Evolutionary conservation across 2,797 vertebrate species (phyloP), one percentile per base, ranked within the genome.

Genomic region (Carapus acus): DNA sequence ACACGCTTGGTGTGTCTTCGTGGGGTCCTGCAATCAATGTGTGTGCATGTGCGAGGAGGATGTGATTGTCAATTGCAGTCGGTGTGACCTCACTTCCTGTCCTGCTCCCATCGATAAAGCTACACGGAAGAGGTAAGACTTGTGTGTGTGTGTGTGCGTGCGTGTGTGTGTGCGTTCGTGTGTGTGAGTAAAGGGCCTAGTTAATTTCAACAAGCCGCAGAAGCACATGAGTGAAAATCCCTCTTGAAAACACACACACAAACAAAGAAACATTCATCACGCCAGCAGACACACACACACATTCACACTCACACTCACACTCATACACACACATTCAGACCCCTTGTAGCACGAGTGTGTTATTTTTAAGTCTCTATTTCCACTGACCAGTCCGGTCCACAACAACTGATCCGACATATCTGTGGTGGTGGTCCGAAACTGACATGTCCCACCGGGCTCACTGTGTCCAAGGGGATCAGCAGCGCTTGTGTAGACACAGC

Each of bases 291-390:
- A 54, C 7, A 53, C 19, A 50, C 34, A 13, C 34, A 13, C 2
- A 53, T 13, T 18, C 43, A 39, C 42, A 19, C 41, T 36, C 41
- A 44, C 40, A 38, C 52, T 36, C 14, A n/a, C 13, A 16, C 16
- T 23, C 13, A 16, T 33, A 62, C 47, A 41, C 14, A 9, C 34
- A 45, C 40, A 43, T 39, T 22, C 8, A 55, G 22, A 43, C 22
- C 17, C 15, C 2, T 24, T 46, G 36, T 16, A 40, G 58, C 53
- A 51, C 14, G 41, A 43, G n/a, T n/a, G n/a, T 66, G 71, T 71
- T 80, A 78, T 79, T 77, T 78, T 76, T 74, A 73, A 73, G 62
- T 62, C 40, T 70, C 69, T 74, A 22, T 79, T 80, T 82, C 67
- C 69, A 78, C 65, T 73, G 71, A 65, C 42, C 60, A 58, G 63